These are phyloP conservation scores for Tupaia tana DNA, from an alignment of 2,113 vertebrate species.

Conservation along the genomic window DNA sequence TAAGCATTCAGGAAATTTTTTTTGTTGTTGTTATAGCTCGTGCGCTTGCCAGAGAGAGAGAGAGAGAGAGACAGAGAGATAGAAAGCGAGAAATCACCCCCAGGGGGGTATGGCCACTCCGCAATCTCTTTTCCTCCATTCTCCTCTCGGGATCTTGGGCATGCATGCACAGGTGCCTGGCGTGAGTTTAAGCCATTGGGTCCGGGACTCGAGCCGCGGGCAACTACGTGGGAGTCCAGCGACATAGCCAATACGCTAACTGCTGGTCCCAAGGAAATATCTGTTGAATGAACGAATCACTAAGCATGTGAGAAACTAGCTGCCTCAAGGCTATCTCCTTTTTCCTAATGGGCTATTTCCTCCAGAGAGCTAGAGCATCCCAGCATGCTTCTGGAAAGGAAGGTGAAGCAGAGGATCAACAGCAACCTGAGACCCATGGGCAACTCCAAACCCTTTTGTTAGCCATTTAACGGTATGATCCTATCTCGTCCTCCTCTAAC, in stretches of 20 bases:
- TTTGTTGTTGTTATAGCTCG: too few species aligned
- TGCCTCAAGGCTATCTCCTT: neutral
- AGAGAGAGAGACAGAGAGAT: too few species aligned
- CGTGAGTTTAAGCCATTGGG: too few species aligned
- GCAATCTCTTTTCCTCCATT: too few species aligned
- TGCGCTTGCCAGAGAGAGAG: too few species aligned
- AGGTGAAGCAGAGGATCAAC: neutral
- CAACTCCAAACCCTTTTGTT: neutral
- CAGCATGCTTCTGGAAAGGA: neutral
- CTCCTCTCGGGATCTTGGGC: too few species aligned
- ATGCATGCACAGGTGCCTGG: too few species aligned
- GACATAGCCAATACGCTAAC: too few species aligned
- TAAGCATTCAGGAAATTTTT: constrained; percentile 14
- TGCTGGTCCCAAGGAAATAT: neutral
- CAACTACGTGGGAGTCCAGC: too few species aligned
- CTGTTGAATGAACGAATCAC: neutral
- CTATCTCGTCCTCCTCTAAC: neutral
- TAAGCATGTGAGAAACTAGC: neutral
- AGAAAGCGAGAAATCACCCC: too few species aligned
- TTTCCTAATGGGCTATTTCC: neutral
- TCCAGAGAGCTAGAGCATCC: neutral
- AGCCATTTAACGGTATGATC: neutral
- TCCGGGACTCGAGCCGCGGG: too few species aligned
- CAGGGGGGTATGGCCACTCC: too few species aligned
- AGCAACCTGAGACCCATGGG: neutral